Evolutionary conservation across 2,888 invertebrate genomes (phyloP), one percentile per base, ranked within the genome.

Genomic region (Chymomyza caudatula): DNA sequence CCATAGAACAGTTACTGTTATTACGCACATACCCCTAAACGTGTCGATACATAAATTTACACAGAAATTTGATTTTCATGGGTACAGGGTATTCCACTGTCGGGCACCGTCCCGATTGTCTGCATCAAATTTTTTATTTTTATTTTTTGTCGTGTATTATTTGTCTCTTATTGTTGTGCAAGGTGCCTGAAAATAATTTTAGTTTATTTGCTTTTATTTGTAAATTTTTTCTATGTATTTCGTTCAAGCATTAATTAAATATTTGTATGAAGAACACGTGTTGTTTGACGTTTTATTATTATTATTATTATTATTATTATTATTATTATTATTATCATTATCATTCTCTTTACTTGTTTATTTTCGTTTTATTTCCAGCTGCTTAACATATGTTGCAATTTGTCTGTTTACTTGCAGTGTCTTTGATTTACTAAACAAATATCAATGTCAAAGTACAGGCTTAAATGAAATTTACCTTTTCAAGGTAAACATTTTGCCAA

Each of bases 241-340:
- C 51, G 4, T 54, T 37, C 22, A 2, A 37, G 43, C 1, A 22
- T 61, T 53, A 65, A 76, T 68, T 59, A 63, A 65, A 63, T 62
- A 69, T 78, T 78, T 77, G 70, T 76, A 76, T 74, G 77, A 62
- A 60, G 60, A 43, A 53, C 60, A 67, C 63, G 79, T 70, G 63
- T 73, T 37, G n/a, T 54, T 63, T 60, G 59, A 43, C 53, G 22
- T 47, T 68, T 42, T 49, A 59, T 62, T 57, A 53, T 37, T 3
- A 49, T 37, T n/a, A 19, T 23, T 4, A 20, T 52, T 25, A 15
- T 62, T 57, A 53, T 37, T 3, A 49, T 37, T n/a, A 19, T 23
- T 4, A 20, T 52, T 25, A 15, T 42, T 49, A 59, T 62, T 57
- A 53, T 37, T 3, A 49, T 37, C 11, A 19, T 23, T 4, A 20